These are phyloP conservation scores for Nymphalis c-album DNA, from an alignment of 2,888 invertebrate species.

Conservation along the genomic window DNA sequence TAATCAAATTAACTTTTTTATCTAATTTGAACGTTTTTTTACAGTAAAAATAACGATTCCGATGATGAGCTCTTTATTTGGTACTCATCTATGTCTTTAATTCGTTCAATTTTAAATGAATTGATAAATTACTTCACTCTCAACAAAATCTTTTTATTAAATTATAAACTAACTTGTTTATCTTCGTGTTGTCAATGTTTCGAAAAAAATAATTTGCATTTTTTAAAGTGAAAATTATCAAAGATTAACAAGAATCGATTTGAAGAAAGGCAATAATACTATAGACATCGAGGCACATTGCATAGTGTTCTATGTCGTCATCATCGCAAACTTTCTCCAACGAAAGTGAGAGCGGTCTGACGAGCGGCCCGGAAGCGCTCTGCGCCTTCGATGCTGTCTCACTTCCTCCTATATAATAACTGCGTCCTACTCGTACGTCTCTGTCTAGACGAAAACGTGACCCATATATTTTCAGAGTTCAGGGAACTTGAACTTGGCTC, in stretches of 20 bases:
- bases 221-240: neutral
- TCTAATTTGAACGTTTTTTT: too few relatives aligned
- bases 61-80: too few relatives aligned
- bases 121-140: too few relatives aligned
- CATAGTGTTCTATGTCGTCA: constrained; percentile 46
- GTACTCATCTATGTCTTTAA: too few relatives aligned
- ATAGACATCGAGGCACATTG: constrained; percentile 22
- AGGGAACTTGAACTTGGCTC: neutral
- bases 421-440: constrained; percentile 46
- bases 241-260: constrained; percentile 4
- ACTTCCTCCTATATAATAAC: constrained; percentile 31
- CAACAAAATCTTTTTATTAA: too few relatives aligned
- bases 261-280: constrained; percentile 26
- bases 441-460: constrained; percentile 4
- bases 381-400: constrained; percentile 17
- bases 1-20: too few relatives aligned
- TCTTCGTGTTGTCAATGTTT: too few relatives aligned
- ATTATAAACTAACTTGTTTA: too few relatives aligned
- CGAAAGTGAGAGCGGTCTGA: constrained; percentile 54
- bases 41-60: too few relatives aligned
- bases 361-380: constrained; percentile 41
- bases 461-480: constrained; percentile 12
- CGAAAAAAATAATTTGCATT: too few relatives aligned
- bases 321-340: constrained; percentile 50
- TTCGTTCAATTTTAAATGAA: too few relatives aligned